Base-by-base conservation (phyloP, 2,113 vertebrate genomes). In the Micronycteris hirsuta region DNA sequence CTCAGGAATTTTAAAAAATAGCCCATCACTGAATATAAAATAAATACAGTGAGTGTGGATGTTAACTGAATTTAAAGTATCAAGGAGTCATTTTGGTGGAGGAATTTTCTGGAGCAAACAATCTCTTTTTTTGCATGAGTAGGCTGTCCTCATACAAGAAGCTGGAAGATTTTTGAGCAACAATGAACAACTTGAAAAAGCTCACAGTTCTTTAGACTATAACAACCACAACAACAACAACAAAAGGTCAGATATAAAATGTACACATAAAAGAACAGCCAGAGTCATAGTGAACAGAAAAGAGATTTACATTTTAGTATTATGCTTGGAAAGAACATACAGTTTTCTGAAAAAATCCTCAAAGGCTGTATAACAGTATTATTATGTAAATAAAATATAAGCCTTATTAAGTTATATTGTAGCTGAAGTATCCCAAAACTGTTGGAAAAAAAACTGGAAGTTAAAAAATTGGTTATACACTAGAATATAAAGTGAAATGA, bases 51-150 rank as follows among this genome's bases (percentile, higher is more conserved):
- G 1, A 38, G 16, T 43, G 11, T n/a, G 2, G 38, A 67, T 70
- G 10, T 33, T 89, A 56, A 43, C 12, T 82, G 52, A 92, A 89
- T 89, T 82, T 82, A 82, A 94, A 96, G 28, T 26, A 94, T 38
- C 43, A 82, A 56, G 43, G 63, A 94, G 38, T 80, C 63, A 61
- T 31, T 22, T 63, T 1, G 3, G 17, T 81, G 5, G 49, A 71
- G n/a, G 41, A 86, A 89, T 81, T 77, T 87, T 89, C 77, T 93
- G 16, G 3, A 63, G 12, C 22, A 85, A 90, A 86, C 41, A 74
- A 43, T 85, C 24, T 93, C 61, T 70, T 49, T 86, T 61, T 92
- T 74, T 89, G 56, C 43, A 7, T 63, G 58, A 76, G 17, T 7
- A 85, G 12, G 38, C 58, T 81, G 11, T 81, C 52, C 7, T 93